Evolutionary conservation across 2,113 vertebrate species (phyloP).

Genomic region (Mormyrus lacerda): DNA sequence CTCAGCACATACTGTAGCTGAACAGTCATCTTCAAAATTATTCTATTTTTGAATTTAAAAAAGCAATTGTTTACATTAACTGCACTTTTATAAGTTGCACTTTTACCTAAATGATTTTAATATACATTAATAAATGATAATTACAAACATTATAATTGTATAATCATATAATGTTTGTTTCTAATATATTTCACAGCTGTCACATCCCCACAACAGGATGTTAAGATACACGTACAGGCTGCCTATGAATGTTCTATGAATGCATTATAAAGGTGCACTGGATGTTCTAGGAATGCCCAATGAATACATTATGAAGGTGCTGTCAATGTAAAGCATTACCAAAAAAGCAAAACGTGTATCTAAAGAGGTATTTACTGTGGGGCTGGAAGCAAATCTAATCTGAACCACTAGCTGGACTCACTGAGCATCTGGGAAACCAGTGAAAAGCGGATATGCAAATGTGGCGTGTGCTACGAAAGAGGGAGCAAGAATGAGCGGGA

Average conservation of each 20-base stretch:
- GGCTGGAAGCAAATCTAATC: neutral
- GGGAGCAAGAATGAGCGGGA: neutral
- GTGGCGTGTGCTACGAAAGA: constrained; percentile 8
- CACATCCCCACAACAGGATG: too few species aligned
- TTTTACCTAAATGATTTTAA: neutral
- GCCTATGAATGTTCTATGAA: neutral
- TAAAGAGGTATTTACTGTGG: neutral
- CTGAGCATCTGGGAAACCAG: neutral
- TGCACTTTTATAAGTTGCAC: neutral
- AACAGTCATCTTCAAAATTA: neutral
- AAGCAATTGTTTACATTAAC: neutral
- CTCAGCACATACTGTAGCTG: neutral
- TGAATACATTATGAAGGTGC: neutral
- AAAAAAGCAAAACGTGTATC: neutral
- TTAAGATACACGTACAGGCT: neutral
- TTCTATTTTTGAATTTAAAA: neutral
- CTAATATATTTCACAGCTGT: neutral
- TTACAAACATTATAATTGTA: neutral
- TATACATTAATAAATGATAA: neutral
- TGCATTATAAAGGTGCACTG: neutral
- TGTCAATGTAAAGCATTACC: neutral
- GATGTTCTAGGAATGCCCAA: neutral
- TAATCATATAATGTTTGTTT: neutral
- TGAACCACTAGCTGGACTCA: neutral
- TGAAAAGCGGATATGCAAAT: neutral